Base-by-base conservation (phyloP, 2,113 vertebrate genomes). In the Aix galericulata region DNA sequence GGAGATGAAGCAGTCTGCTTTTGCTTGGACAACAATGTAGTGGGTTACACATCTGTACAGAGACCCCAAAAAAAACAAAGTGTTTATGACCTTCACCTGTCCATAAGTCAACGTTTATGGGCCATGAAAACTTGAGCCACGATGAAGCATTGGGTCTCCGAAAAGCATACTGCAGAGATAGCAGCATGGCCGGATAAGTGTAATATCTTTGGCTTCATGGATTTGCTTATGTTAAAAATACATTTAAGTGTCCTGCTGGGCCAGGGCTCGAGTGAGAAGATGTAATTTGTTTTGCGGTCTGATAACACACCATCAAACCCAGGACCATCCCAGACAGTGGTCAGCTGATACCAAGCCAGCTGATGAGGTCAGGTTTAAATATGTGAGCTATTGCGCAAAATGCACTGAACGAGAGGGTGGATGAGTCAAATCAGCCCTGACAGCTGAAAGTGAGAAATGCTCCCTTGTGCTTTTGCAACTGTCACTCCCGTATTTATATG, bases 361-460 rank as follows among this genome's bases (percentile, higher is more conserved):
- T 18, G 74, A 15, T 87, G 92, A 59, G 58, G 74, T 77, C 26
- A 58, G 9, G 21, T 23, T 76, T 67, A 46, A 80, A 52, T 25
- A 20, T 2, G 59, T 64, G 60, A 5, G 0, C 18, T n/a, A 36
- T 52, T 86, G 72, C 4, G 3, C 62, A 89, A 89, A 92, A 80
- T 22, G 31, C 52, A 62, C 58, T 53, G 68, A 13, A 31, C 23
- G 77, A 13, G 68, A 48, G 78, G 83, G 58, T 60, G 27, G 71
- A 44, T n/a, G 87, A 88, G 92, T 44, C 69, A 46, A 89, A 86
- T 62, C 73, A 72, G 48, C 8, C 20, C 74, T 25, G 79, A 77
- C 64, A 86, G 83, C 60, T 68, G 53, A 20, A 67, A 67, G 82
- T 25, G 59, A 59, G 79, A 94, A 90, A 59, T 16, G 31, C 50